Base-by-base conservation (phyloP, 2,888 invertebrate species). In the Temnothorax ravouxi region DNA sequence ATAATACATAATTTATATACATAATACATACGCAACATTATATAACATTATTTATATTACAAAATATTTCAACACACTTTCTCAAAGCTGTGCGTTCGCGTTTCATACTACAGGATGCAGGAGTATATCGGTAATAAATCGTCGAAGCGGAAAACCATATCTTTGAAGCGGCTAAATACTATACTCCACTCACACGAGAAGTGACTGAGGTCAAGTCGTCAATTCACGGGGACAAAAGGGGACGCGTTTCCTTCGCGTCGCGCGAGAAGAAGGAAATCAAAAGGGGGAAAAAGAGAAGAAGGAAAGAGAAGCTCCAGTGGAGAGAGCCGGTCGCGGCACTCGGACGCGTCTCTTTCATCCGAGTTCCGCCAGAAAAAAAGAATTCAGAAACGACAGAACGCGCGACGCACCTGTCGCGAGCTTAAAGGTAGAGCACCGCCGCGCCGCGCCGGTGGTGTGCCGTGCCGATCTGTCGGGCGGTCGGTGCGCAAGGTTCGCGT, bases 271-370 rank as follows among this genome's bases (percentile, higher is more conserved):
- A 69, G 67, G 67, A 69, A 84, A 85, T 85, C 83, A 83, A 77
- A 76, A 59, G 52, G 67, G 13, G 74, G 80, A 61, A 44, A 66
- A 47, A 64, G 81, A 84, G 85, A 87, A 80, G 79, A 6, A 34
- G 34, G 34, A 34, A 34, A 34, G 8, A 52, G 2, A 34, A 29
- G 3, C 29, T 29, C 29, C 15, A 21, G 21, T 69, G 18, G 34
- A 38, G 18, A 72, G 47, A 71, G 34, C 15, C 13, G 29, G 52
- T 15, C 54, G 52, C 64, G 8, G 38, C 5, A 5, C 54, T 29
- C 34, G 62, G 34, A 34, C 38, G 38, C 15, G 64, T 15, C n/a
- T 66, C 52, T 67, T 67, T 56, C 29, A 54, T 54, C 25, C 41
- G 25, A 52, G 66, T 66, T 77, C 4, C 67, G 67, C 6, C 54